A percentile compares a stretch with the other conserved stretches of the same genome.
Conservation (phyloP, 2,888 invertebrate genomes). For the Anarsia innoxiella region DNA sequence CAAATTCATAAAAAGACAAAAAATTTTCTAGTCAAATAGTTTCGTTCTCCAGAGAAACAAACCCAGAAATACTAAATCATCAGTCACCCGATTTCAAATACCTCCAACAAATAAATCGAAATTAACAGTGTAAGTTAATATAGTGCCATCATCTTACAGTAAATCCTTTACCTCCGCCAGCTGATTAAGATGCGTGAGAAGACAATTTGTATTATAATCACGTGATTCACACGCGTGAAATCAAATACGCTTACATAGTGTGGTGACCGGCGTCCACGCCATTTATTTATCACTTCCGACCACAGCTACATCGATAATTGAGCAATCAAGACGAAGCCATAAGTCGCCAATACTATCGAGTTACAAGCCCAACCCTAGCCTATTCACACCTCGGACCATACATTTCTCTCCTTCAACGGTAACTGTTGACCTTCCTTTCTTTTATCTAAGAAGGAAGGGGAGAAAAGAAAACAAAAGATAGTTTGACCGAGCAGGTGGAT, state of each 20-base stretch:
- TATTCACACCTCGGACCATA: slow-evolving; percentile 33
- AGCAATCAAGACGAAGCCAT: slow-evolving; percentile 58
- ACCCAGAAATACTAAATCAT: too few species aligned
- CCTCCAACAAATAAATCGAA: too few species aligned
- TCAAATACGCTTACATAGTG: background rate
- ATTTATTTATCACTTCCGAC: slow-evolving; percentile 67
- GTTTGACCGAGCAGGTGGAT: slow-evolving; percentile 45
- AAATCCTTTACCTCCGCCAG: slow-evolving; percentile 19
- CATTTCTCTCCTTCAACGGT: slow-evolving; percentile 32
- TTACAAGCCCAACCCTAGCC: slow-evolving; percentile 52
- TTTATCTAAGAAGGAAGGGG: background rate
- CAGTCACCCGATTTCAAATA: too few species aligned
- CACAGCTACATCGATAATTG: slow-evolving; percentile 59
- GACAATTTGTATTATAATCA: slow-evolving; percentile 5
- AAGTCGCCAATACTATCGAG: slow-evolving; percentile 58
- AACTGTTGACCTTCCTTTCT: slow-evolving; percentile 26
- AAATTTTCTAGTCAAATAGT: too few species aligned
- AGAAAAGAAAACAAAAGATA: slow-evolving; percentile 26
- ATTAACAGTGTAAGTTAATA: too few species aligned
- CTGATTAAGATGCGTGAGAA: slow-evolving; percentile 12
- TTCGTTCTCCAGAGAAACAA: too few species aligned
- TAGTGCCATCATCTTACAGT: too few species aligned
- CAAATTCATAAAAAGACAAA: too few species aligned
- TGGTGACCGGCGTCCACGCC: slow-evolving; percentile 19
- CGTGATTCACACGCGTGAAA: slow-evolving; percentile 3